Evolutionary conservation across 2,888 invertebrate species (phyloP).

Genomic region (Amblyteles armatorius): DNA sequence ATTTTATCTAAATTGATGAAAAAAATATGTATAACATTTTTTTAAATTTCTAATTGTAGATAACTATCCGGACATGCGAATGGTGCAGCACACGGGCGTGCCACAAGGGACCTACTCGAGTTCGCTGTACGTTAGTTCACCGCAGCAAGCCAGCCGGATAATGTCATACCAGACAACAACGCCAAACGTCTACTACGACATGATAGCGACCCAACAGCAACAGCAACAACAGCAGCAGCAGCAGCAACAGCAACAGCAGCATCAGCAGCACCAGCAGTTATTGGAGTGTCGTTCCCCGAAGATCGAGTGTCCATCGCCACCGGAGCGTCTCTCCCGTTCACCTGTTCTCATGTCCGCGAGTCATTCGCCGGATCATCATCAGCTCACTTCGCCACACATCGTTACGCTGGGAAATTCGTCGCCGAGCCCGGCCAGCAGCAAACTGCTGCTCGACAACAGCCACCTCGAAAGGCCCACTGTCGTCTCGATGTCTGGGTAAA

Average conservation of each 20-base stretch:
- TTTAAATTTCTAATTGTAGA: slow-evolving; percentile 66
- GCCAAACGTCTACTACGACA: slow-evolving; percentile 78
- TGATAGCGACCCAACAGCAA: slow-evolving; percentile 74
- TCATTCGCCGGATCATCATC: slow-evolving; percentile 81
- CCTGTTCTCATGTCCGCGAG: slow-evolving; percentile 78
- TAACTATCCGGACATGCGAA: slow-evolving; percentile 74
- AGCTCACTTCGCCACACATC: slow-evolving; percentile 80
- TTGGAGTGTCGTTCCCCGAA: slow-evolving; percentile 79
- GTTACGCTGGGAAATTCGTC: slow-evolving; percentile 79
- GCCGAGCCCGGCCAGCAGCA: slow-evolving; percentile 72
- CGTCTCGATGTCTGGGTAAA: slow-evolving; percentile 84
- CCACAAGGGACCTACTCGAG: slow-evolving; percentile 72
- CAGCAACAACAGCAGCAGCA: slow-evolving; percentile 77
- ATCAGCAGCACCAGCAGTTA: slow-evolving; percentile 75
- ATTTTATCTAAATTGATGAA: too few species aligned
- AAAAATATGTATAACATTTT: too few species aligned
- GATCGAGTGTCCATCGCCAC: slow-evolving; percentile 81
- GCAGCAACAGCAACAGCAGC: slow-evolving; percentile 78
- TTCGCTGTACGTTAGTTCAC: slow-evolving; percentile 70
- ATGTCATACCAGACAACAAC: slow-evolving; percentile 71
- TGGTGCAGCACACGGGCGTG: slow-evolving; percentile 74
- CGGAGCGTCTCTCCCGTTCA: slow-evolving; percentile 77
- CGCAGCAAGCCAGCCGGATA: slow-evolving; percentile 72
- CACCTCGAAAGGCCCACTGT: slow-evolving; percentile 86
- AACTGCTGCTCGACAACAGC: slow-evolving; percentile 80